These are phyloP conservation scores for Trileptium ribeirensis DNA, from an alignment of 2,888 invertebrate genomes.

Conservation along the genomic window DNA sequence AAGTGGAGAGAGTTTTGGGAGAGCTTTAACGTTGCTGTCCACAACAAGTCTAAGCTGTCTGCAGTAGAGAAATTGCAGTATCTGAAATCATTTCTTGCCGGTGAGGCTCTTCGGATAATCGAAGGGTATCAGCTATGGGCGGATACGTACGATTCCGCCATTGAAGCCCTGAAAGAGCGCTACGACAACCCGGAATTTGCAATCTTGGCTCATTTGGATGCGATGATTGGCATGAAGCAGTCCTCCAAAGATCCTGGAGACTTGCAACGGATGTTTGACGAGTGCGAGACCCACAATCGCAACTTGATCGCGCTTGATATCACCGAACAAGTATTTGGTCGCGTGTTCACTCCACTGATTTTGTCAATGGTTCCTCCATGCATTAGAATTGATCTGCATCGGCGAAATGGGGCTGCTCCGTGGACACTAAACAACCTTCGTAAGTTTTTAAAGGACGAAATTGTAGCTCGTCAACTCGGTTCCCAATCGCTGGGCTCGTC, in stretches of 20 bases:
- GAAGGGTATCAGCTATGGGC: neutral
- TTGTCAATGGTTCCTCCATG: neutral
- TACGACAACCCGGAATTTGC: neutral
- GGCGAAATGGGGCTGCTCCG: neutral
- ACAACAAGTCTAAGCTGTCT: neutral
- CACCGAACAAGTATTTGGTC: neutral
- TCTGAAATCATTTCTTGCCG: neutral
- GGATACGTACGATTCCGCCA: neutral
- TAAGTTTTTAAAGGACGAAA: neutral
- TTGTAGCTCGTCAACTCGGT: neutral
- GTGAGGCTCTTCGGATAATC: neutral
- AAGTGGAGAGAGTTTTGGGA: neutral
- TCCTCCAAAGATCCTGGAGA: neutral
- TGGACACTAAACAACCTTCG: neutral
- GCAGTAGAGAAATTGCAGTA: neutral
- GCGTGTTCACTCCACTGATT: neutral
- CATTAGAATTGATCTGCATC: neutral
- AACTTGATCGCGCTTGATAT: too few species aligned
- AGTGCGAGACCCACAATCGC: too few species aligned
- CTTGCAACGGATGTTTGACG: neutral
- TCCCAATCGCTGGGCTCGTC: neutral
- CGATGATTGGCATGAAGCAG: neutral
- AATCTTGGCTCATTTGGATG: neutral
- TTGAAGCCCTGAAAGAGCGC: neutral
- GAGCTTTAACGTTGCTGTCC: neutral